Evolutionary conservation across 2,797 vertebrate species (phyloP).

Genomic region (Synanceia verrucosa): DNA sequence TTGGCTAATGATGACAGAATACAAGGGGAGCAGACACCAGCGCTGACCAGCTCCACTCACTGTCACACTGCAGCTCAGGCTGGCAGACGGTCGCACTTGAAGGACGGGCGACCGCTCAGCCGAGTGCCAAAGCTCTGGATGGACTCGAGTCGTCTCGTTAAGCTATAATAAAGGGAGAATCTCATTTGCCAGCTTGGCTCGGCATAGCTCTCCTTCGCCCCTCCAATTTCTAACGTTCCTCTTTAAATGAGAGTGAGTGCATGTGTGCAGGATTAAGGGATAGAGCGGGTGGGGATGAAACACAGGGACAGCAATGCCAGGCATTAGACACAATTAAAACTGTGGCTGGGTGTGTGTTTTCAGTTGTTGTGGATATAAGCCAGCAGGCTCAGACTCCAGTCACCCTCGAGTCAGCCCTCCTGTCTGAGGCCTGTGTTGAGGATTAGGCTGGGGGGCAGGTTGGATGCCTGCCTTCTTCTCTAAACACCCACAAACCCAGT

Average conservation of each 20-base stretch:
- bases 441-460: constrained; percentile 59
- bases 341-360: constrained; percentile 64
- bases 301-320: constrained; percentile 47
- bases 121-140: constrained; percentile 44
- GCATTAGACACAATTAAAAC: constrained; percentile 74
- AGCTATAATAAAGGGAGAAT: constrained; percentile 53
- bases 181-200: constrained; percentile 63
- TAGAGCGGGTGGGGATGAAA: constrained; percentile 56
- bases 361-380: constrained; percentile 62
- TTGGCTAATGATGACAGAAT: constrained; percentile 65
- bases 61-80: constrained; percentile 12
- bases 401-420: constrained; percentile 18
- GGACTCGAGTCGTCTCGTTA: constrained; percentile 56
- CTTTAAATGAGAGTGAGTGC: constrained; percentile 64
- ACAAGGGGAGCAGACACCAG: constrained; percentile 32
- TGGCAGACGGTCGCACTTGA: constrained; percentile 36
- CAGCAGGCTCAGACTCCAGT: constrained; percentile 30
- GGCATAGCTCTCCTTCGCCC: constrained; percentile 23
- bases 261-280: constrained; percentile 69
- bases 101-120: constrained; percentile 43
- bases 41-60: constrained; percentile 31
- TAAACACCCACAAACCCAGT: constrained; percentile 11
- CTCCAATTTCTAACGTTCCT: constrained; percentile 66
- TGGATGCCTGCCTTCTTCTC: constrained; percentile 36
- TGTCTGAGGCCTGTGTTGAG: constrained; percentile 40